Conservation (phyloP, 2,113 vertebrate species). For the Vidua chalybeata region DNA sequence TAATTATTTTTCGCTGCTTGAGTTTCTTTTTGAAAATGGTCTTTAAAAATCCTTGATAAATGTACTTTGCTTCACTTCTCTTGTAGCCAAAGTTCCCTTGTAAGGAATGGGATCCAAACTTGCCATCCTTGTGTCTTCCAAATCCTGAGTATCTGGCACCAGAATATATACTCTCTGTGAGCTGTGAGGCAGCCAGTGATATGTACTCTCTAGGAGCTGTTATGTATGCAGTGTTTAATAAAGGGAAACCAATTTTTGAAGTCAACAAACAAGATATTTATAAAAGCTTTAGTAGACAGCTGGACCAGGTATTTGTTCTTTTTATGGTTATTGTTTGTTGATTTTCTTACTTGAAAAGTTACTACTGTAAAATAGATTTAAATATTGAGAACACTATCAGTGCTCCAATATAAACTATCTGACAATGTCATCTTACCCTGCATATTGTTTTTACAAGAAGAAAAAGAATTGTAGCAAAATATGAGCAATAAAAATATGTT, state of each 20-base stretch:
- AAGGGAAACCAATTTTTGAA: constrained; percentile 95
- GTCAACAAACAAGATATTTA: constrained; percentile 98
- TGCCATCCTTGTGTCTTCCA: constrained; percentile 93
- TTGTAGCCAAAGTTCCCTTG: constrained; percentile 88
- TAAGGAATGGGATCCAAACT: constrained; percentile 98
- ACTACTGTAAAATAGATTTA: neutral
- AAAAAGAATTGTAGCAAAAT: neutral
- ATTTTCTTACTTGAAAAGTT: neutral
- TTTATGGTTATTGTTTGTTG: neutral
- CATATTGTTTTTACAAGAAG: neutral
- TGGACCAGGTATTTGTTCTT: constrained; percentile 88
- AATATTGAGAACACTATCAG: neutral
- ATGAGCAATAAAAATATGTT: neutral
- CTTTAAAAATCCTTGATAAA: neutral
- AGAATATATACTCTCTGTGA: constrained; percentile 97
- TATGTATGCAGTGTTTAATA: constrained; percentile 94
- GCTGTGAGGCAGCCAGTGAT: constrained; percentile 95
- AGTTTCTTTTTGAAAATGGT: neutral
- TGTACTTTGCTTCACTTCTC: neutral
- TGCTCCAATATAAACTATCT: neutral
- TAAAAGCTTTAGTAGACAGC: constrained; percentile 97
- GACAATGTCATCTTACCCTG: neutral
- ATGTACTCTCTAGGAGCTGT: constrained; percentile 97
- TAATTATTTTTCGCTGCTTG: neutral
- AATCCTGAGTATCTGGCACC: constrained; percentile 97